Conservation (phyloP, 2,797 vertebrate genomes). For the Sebastes steindachneri region DNA sequence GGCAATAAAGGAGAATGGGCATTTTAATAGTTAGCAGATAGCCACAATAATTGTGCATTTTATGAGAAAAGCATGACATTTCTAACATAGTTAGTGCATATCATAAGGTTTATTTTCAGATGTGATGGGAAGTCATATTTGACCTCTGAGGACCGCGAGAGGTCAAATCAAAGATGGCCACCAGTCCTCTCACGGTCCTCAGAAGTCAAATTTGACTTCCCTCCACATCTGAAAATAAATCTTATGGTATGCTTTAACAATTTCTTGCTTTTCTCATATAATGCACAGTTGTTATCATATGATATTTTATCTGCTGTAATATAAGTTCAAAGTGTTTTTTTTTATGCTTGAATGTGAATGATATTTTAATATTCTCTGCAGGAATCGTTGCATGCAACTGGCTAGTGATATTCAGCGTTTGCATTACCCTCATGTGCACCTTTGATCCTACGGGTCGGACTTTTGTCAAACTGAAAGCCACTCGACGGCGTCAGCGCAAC, state of each 20-base stretch:
- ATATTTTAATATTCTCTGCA: constrained; percentile 30
- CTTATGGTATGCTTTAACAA: no score
- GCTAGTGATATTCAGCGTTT: constrained; percentile 98
- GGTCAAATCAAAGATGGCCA: background rate
- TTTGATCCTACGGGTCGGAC: constrained; percentile 98
- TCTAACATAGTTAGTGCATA: background rate
- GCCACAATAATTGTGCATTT: no score
- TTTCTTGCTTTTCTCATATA: no score
- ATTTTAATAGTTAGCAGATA: background rate
- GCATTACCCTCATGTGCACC: constrained; percentile 96
- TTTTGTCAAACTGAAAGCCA: constrained; percentile 97
- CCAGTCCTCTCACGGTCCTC: background rate
- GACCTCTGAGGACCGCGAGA: background rate
- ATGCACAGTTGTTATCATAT: no score
- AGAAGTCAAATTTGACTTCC: no score
- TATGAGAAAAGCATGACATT: background rate
- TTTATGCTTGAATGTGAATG: background rate
- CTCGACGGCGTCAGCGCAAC: constrained; percentile 95
- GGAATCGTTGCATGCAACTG: constrained; percentile 99
- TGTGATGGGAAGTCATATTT: background rate
- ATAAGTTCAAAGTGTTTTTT: constrained; percentile 2
- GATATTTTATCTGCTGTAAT: no score
- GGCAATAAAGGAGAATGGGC: background rate
- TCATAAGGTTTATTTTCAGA: background rate
- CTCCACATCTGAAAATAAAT: no score